Evolutionary conservation across 2,113 vertebrate species (phyloP), one percentile per base, ranked within the genome.

Genomic region (Alligator sinensis): DNA sequence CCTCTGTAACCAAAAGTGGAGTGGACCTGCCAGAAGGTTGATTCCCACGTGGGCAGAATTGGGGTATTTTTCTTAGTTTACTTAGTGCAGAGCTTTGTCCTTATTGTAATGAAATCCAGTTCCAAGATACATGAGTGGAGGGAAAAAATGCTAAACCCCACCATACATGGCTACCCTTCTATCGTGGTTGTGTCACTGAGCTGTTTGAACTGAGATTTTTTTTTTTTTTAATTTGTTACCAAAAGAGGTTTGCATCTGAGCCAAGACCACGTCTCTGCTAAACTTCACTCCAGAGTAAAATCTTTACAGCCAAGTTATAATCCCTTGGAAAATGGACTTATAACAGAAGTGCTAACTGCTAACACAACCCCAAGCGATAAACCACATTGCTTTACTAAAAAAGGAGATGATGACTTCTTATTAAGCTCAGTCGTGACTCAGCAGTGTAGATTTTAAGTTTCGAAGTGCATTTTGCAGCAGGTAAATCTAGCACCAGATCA

Each of bases 401-500:
- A 82, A 91, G 92, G 85, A 92, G 82, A 28, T 66, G 64, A 15
- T 11, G 47, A 34, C 57, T 75, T 64, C 82, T 59, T 90, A 47
- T 90, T 86, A 60, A 90, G 58, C 30, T 1, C 16, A 27, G 64
- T 4, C 2, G 0, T 38, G 81, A 87, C 77, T 11, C 76, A 82
- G 95, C 92, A 90, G 47, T 59, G 90, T 81, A 30, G 84, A 54
- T 68, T 60, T 96, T 86, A 86, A 70, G 24, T 86, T 80, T 97
- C 57, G 77, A 64, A 47, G 6, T 82, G 58, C 21, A 12, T 96
- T 96, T 97, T 93, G 94, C 83, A 96, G 82, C 91, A 95, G 93
- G 90, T 93, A 91, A 77, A 54, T 88, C 92, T 96, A 93, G 92
- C 86, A 88, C 78, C 82, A 88, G 82, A 76, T 28, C 22, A 28